Conservation (phyloP, 2,888 invertebrate species). For the Flexamia atlantica region DNA sequence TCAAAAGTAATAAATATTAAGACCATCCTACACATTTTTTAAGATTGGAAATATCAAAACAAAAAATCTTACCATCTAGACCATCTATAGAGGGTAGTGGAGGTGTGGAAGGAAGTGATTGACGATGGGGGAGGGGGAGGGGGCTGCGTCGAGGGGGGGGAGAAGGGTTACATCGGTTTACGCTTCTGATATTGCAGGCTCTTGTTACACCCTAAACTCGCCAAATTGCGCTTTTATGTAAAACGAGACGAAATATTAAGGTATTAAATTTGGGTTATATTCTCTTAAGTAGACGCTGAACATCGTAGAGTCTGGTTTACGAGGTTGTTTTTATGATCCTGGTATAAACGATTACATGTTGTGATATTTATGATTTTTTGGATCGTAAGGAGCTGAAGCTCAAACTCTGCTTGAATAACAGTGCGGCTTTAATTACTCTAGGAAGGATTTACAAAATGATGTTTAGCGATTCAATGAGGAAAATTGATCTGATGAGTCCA, state of each 20-base stretch:
- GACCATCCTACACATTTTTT: too few species aligned
- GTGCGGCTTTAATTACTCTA: too few species aligned
- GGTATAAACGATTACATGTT: too few species aligned
- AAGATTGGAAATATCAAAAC: too few species aligned
- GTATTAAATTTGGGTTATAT: constrained; percentile 31
- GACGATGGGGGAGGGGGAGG: background rate
- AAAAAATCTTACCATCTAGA: too few species aligned
- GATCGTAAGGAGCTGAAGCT: too few species aligned
- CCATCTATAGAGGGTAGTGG: background rate
- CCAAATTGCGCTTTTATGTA: constrained; percentile 28
- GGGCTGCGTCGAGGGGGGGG: background rate
- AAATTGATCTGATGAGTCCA: too few species aligned
- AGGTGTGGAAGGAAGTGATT: constrained; percentile 1
- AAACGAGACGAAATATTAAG: constrained; percentile 34
- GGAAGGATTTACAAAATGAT: too few species aligned
- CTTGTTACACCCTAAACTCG: constrained; percentile 36
- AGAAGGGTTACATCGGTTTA: constrained; percentile 14
- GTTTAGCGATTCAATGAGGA: too few species aligned
- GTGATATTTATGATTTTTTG: too few species aligned
- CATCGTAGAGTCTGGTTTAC: background rate
- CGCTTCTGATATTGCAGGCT: constrained; percentile 24
- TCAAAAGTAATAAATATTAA: too few species aligned
- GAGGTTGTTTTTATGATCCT: background rate
- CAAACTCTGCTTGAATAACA: too few species aligned
- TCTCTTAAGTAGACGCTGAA: constrained; percentile 35